Conservation (phyloP, 2,113 vertebrate genomes). For the Glareola pratincola region DNA sequence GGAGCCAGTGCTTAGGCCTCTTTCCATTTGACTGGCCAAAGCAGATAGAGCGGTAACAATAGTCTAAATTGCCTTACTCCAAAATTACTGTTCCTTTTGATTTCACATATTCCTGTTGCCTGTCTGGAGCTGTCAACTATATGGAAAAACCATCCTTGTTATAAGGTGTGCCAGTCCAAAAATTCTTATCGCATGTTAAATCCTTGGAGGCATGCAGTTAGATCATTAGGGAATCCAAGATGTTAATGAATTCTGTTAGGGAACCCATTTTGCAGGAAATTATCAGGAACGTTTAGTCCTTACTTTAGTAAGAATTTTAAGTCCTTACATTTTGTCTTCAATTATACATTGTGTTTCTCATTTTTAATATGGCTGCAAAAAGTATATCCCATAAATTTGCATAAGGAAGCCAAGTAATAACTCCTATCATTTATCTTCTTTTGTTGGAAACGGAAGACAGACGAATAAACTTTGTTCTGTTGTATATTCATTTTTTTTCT, state of each 20-base stretch:
- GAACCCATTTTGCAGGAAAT: neutral
- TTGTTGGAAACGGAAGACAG: neutral
- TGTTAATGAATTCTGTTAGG: neutral
- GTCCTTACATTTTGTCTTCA: neutral
- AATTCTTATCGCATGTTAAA: neutral
- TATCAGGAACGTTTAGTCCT: neutral
- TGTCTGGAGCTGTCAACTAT: neutral
- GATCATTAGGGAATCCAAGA: neutral
- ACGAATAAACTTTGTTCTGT: neutral
- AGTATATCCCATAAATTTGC: neutral
- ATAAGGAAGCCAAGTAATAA: neutral
- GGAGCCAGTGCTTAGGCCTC: neutral
- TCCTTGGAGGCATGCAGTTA: neutral
- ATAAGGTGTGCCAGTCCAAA: rapidly evolving
- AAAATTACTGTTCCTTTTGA: neutral
- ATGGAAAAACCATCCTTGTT: rapidly evolving
- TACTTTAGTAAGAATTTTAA: no score
- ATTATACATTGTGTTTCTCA: neutral
- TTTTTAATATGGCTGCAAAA: neutral
- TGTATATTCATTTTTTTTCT: neutral
- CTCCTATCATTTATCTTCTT: neutral
- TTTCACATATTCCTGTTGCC: neutral
- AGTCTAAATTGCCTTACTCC: neutral
- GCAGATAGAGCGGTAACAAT: neutral
- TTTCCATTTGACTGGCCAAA: neutral